Conservation (phyloP, 2,113 vertebrate species). For the Dromas ardeola region DNA sequence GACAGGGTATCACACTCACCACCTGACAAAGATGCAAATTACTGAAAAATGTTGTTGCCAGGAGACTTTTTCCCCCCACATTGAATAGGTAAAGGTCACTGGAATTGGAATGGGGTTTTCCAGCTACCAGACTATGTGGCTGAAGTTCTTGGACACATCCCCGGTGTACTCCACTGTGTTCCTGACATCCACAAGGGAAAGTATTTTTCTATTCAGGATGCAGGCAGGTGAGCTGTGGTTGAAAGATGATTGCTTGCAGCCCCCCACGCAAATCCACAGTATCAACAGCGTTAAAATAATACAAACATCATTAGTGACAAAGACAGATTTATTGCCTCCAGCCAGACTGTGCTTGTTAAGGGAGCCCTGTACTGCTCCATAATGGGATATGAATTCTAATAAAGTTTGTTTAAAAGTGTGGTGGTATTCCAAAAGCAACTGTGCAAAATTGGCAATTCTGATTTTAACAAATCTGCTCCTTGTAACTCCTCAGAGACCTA, state of each 20-base stretch:
- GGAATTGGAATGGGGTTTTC: not conserved
- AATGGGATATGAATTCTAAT: slow-evolving; percentile 56
- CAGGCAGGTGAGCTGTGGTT: not conserved
- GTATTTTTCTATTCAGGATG: not conserved
- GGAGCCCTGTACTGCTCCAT: slow-evolving; percentile 3
- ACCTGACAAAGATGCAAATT: not conserved
- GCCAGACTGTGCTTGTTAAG: slow-evolving; percentile 40
- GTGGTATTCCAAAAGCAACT: slow-evolving; percentile 2
- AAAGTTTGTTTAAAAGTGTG: slow-evolving; percentile 41
- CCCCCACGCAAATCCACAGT: not conserved
- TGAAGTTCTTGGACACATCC: not conserved
- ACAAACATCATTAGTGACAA: slow-evolving; percentile 61
- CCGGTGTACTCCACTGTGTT: not conserved
- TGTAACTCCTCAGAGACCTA: slow-evolving; percentile 21
- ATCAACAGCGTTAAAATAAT: slow-evolving; percentile 44
- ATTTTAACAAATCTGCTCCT: not conserved
- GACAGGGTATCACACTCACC: not conserved
- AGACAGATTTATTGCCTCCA: slow-evolving; percentile 61
- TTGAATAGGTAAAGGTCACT: not conserved
- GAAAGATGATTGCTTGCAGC: not conserved
- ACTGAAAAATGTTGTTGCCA: not conserved
- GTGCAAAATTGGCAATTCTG: slow-evolving; percentile 16
- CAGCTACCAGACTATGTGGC: not conserved
- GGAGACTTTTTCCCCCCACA: not conserved
- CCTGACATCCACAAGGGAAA: not conserved